Evolutionary conservation across 2,797 vertebrate genomes (phyloP), one percentile per base, ranked within the genome.

Genomic region (Vespertilio murinus): DNA sequence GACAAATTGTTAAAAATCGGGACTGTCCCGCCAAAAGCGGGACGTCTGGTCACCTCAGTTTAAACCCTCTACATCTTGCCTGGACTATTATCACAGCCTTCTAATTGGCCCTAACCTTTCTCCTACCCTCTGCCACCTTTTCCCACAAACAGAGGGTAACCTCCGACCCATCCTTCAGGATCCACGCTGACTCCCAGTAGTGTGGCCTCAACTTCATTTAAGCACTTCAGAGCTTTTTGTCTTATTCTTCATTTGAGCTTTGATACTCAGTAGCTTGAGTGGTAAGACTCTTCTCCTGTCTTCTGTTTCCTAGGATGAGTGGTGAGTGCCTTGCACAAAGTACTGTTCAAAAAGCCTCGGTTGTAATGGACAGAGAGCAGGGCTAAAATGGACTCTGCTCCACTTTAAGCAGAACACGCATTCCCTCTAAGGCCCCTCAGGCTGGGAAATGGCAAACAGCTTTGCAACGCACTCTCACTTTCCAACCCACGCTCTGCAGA

Each of bases 241-340:
- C 91, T 89, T 80, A 47, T 65, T 82, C 42, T 89, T 95, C 90
- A n/a, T 92, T 91, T 69, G 79, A 88, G 65, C 71, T 80, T 56
- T 89, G 30, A 22, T 67, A 54, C 80, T 91, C 84, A 65, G 56
- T 69, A 89, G 6, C 67, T 18, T 89, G 67, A 83, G 49, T 91
- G 47, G 67, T 80, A 20, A 87, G 33, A n/a, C 49, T 56, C 71
- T 79, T 88, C 13, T 84, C 30, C 80, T 75, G 5, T 40, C 49
- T 89, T 84, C 69, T 77, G 0, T 94, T 75, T 94, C n/a, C 69
- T 83, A 0, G 69, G n/a, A 85, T 35, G 61, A 78, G 42, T 28
- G 54, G 14, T 70, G 52, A 65, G 84, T 87, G 30, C 77, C 73
- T 56, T 71, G 69, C 52, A 61, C 64, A 52, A 12, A 64, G 49